A percentile compares a stretch with the other conserved stretches of the same genome.
Evolutionary conservation across 1,140 invertebrate genomes (phyloP).

Genomic region (Drosophila pachea): DNA sequence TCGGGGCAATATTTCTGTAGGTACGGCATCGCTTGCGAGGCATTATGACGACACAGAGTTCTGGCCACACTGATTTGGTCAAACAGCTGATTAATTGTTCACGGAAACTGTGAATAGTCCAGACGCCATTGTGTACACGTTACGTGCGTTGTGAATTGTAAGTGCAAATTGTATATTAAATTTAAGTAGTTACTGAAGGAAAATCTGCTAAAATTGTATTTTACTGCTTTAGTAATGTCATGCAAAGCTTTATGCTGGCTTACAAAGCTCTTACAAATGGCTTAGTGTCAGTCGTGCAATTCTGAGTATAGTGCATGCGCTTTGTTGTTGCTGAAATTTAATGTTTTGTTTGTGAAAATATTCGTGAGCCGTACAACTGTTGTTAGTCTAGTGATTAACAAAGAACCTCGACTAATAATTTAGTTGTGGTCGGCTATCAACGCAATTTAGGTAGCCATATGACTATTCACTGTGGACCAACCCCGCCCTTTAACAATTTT

Average conservation of each 20-base stretch:
- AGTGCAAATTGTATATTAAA: conserved; percentile 25
- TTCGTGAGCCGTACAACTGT: neutral
- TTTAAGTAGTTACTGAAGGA: conserved; percentile 2
- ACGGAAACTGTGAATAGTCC: conserved; percentile 26
- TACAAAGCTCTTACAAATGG: neutral
- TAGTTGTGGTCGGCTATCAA: neutral
- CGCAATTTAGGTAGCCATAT: neutral
- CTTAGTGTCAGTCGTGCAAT: neutral
- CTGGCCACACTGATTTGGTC: conserved; percentile 25
- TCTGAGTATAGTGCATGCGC: neutral
- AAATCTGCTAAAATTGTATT: neutral
- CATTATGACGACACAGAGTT: neutral
- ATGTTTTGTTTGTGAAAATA: conserved; percentile 34
- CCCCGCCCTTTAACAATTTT: conserved; percentile 24
- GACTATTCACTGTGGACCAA: neutral
- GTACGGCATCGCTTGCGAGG: conserved; percentile 11
- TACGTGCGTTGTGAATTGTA: conserved; percentile 47
- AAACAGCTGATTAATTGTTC: conserved; percentile 27
- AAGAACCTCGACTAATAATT: neutral
- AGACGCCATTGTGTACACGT: conserved; percentile 49
- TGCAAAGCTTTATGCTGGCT: neutral
- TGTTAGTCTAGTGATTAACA: conserved; percentile 1
- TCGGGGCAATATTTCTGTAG: no score
- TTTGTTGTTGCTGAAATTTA: conserved; percentile 9
- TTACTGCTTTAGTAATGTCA: neutral